Percentiles rank a stretch among this genome's conserved stretches.
phyloP scores from a whole-genome alignment of 2,888 invertebrate genomes.

The Electrophaes corylata region DNA sequence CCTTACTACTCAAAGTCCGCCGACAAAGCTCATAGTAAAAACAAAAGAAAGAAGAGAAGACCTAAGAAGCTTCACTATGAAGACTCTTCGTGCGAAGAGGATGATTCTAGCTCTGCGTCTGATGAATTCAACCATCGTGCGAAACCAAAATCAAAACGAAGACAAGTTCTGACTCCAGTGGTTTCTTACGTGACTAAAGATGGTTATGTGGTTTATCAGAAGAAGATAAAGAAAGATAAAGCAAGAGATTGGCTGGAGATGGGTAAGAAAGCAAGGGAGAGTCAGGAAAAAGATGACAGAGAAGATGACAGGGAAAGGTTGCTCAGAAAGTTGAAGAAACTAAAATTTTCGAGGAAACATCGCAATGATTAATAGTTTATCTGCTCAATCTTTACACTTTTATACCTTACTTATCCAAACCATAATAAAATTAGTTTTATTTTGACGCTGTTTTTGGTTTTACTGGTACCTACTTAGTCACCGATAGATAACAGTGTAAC shows the following conservation, averaged over 20 bases:
- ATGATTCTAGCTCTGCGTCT: constrained; percentile 38
- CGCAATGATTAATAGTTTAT: not conserved
- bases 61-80: constrained; percentile 28
- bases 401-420: not conserved
- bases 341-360: constrained; percentile 28
- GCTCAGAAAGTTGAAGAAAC: constrained; percentile 28
- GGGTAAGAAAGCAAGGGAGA: constrained; percentile 32
- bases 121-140: constrained; percentile 36
- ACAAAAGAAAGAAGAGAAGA: constrained; percentile 37
- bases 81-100: constrained; percentile 27
- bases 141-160: constrained; percentile 35
- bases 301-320: constrained; percentile 24
- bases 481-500: no score
- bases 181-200: constrained; percentile 73
- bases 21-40: constrained; percentile 43
- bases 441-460: no score
- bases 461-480: no score
- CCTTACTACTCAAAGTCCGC: constrained; percentile 61
- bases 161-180: constrained; percentile 68
- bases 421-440: no score
- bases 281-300: constrained; percentile 32
- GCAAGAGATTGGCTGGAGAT: constrained; percentile 69
- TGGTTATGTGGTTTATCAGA: constrained; percentile 72
- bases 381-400: not conserved
- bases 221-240: constrained; percentile 68